Percentiles rank a stretch among this genome's conserved stretches.
These are phyloP conservation scores for Etheostoma spectabile DNA, from an alignment of 2,113 vertebrate species.

Conservation along the genomic window DNA sequence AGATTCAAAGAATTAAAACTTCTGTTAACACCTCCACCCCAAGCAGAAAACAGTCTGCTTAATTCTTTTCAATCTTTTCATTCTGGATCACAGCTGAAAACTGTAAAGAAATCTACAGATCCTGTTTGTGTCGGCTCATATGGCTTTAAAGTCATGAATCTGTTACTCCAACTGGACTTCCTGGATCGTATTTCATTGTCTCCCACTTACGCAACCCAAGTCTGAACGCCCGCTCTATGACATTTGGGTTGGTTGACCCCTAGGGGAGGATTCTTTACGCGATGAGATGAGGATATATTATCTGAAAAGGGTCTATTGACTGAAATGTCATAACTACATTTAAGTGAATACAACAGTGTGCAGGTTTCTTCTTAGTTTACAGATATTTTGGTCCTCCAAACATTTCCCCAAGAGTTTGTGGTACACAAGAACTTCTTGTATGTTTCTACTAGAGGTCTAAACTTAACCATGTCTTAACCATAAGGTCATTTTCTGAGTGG, in stretches of 20 bases:
- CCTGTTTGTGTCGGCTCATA: too few species aligned
- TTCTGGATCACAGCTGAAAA: too few species aligned
- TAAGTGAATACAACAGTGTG: neutral
- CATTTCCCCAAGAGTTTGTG: neutral
- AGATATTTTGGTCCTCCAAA: neutral
- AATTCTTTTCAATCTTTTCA: too few species aligned
- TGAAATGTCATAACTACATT: neutral
- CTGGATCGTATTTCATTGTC: too few species aligned
- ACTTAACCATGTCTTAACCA: too few species aligned
- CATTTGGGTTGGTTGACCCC: neutral
- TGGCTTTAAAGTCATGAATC: too few species aligned
- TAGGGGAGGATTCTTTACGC: neutral
- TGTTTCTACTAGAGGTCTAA: neutral
- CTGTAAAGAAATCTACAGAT: too few species aligned
- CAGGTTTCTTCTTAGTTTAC: neutral
- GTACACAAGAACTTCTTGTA: neutral
- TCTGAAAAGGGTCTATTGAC: neutral
- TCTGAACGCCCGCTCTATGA: neutral
- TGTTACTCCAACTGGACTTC: too few species aligned
- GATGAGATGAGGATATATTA: neutral
- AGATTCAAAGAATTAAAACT: too few species aligned
- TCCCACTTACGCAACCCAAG: too few species aligned
- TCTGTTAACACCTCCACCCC: too few species aligned
- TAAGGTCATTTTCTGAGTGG: neutral
- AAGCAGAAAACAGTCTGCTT: too few species aligned